Evolutionary conservation across 1,140 invertebrate species (phyloP).

Genomic region (Vanessa tameamea): DNA sequence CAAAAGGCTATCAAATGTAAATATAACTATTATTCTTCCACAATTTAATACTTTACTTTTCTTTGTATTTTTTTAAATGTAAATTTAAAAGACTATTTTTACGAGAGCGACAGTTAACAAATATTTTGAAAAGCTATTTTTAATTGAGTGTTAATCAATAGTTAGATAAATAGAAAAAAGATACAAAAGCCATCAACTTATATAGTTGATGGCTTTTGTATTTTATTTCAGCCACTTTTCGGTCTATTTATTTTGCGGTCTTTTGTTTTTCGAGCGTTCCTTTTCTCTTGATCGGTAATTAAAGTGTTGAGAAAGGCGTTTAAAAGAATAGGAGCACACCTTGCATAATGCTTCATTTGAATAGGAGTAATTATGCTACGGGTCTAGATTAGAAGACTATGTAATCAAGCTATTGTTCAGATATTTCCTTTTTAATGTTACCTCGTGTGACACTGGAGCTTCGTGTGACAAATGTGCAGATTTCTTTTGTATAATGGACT

Average conservation of each 20-base stretch:
- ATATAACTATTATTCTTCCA: no score
- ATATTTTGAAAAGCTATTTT: background rate
- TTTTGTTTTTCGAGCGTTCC: slow-evolving; percentile 26
- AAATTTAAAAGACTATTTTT: background rate
- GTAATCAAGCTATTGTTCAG: slow-evolving; percentile 47
- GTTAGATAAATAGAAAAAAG: background rate
- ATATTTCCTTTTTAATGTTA: slow-evolving; percentile 10
- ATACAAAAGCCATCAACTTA: background rate
- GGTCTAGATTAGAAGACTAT: slow-evolving; percentile 42
- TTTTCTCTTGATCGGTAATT: slow-evolving; percentile 22
- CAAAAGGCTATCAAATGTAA: no score
- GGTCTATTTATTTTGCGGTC: slow-evolving; percentile 28
- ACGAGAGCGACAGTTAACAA: background rate
- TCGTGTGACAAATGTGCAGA: slow-evolving; percentile 4
- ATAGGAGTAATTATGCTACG: slow-evolving; percentile 29
- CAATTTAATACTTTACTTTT: no score
- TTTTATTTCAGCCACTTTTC: slow-evolving; percentile 14
- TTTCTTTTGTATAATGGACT: slow-evolving; percentile 1
- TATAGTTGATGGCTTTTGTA: no score
- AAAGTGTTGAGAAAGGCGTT: slow-evolving; percentile 35
- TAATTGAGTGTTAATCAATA: background rate
- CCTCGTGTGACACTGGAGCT: background rate
- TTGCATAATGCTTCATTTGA: slow-evolving; percentile 39
- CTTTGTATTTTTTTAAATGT: no score
- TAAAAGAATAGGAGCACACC: slow-evolving; percentile 29